Evolutionary conservation across 2,113 vertebrate genomes (phyloP).

Genomic region (Odontophorus gujanensis): DNA sequence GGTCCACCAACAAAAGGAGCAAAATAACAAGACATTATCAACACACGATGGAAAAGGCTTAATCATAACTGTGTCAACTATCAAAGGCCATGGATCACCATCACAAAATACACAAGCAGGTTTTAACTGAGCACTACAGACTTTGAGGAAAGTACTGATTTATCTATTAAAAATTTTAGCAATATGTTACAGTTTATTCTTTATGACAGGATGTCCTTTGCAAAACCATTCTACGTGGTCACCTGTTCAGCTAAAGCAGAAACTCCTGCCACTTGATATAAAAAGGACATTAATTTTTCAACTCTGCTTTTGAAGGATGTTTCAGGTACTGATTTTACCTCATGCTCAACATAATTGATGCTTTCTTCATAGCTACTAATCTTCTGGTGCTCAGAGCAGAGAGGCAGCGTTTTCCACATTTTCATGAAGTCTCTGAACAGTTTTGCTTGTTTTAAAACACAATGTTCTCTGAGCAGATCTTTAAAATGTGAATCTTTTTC

Average conservation of each 20-base stretch:
- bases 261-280: background rate
- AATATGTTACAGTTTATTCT: background rate
- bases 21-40: background rate
- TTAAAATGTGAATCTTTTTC: background rate
- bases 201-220: background rate
- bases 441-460: background rate
- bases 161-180: background rate
- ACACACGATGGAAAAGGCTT: background rate
- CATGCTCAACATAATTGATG: background rate
- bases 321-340: background rate
- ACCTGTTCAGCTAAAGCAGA: background rate
- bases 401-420: background rate
- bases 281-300: background rate
- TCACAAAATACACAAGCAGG: background rate
- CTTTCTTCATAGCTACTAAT: background rate
- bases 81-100: background rate
- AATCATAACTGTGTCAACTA: background rate
- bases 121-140: background rate
- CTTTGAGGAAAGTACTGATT: background rate
- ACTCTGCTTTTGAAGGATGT: background rate
- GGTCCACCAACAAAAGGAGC: background rate
- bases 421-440: background rate
- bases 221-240: background rate
- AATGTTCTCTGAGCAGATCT: background rate
- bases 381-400: background rate